Conservation (phyloP, 2,888 invertebrate species). For the Eubasilissa splendida region DNA sequence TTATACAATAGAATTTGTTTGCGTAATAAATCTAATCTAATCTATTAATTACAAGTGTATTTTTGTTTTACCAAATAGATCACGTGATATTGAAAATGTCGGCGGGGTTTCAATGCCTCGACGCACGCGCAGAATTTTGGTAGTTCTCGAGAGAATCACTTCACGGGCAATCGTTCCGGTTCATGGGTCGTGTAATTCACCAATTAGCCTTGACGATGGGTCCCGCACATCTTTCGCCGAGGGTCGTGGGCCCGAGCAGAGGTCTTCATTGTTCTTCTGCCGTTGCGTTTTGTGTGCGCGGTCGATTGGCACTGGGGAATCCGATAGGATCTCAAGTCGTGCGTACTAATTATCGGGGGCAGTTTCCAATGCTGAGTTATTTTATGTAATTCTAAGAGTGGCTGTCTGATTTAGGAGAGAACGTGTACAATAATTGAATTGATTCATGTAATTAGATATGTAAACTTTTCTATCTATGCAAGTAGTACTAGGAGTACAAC, state of each 20-base stretch:
- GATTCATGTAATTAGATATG: too few species aligned
- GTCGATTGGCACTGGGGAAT: constrained; percentile 41
- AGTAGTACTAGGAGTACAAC: too few species aligned
- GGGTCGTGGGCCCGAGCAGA: not conserved
- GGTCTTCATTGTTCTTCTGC: constrained; percentile 9
- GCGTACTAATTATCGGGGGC: constrained; percentile 22
- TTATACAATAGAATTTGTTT: too few species aligned
- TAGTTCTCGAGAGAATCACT: not conserved
- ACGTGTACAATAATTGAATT: too few species aligned
- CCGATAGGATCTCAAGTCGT: constrained; percentile 42
- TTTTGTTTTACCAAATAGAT: too few species aligned
- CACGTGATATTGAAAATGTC: too few species aligned
- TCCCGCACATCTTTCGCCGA: not conserved
- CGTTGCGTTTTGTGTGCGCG: not conserved
- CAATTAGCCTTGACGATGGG: constrained; percentile 45
- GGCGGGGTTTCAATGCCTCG: not conserved
- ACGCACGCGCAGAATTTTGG: constrained; percentile 20
- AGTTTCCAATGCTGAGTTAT: not conserved
- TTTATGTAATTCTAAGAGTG: too few species aligned
- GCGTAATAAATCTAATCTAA: too few species aligned
- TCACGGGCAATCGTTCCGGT: constrained; percentile 37
- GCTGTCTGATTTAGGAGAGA: too few species aligned
- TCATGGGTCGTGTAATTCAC: constrained; percentile 52
- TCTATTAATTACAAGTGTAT: too few species aligned
- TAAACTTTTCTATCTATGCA: too few species aligned